Percentiles rank a stretch among this genome's conserved stretches.
Evolutionary conservation across 2,888 invertebrate genomes (phyloP).

Genomic region (Xestobium rufovillosum): DNA sequence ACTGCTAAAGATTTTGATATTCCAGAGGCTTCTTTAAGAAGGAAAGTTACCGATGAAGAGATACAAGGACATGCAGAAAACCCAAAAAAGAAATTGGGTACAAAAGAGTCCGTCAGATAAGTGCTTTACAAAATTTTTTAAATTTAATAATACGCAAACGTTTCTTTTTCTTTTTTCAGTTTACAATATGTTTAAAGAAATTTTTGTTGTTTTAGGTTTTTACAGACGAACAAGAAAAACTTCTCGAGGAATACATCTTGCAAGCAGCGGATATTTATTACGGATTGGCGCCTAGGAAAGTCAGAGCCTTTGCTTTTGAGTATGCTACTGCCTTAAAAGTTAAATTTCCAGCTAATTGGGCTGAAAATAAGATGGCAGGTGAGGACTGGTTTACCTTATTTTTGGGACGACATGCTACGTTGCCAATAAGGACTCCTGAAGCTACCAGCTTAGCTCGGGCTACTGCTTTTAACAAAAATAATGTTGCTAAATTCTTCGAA

Average conservation of each 20-base stretch:
- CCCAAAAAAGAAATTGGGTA: constrained; percentile 10
- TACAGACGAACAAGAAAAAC: constrained; percentile 16
- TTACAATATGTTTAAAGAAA: too few species aligned
- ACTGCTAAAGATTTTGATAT: constrained; percentile 3
- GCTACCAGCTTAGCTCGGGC: constrained; percentile 29
- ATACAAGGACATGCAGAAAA: too few species aligned
- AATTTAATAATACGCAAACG: too few species aligned
- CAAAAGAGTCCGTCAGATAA: too few species aligned
- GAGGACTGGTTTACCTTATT: constrained; percentile 30
- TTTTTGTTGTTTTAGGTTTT: too few species aligned
- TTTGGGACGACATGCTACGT: constrained; percentile 25
- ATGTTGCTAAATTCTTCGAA: constrained; percentile 26
- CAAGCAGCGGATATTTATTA: constrained; percentile 19
- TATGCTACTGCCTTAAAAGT: constrained; percentile 18
- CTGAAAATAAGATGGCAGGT: constrained; percentile 25
- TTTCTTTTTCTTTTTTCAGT: too few species aligned
- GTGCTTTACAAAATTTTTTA: too few species aligned
- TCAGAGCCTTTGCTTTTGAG: constrained; percentile 23
- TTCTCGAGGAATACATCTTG: constrained; percentile 14
- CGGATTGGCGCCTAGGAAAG: constrained; percentile 23
- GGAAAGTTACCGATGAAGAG: too few species aligned
- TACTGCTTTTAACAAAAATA: constrained; percentile 27
- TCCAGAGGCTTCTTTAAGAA: neutral
- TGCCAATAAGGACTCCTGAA: constrained; percentile 28
- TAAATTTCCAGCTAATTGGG: constrained; percentile 24